Percentiles rank a stretch among this genome's conserved stretches.
Conservation (phyloP, 2,888 invertebrate species). For the Diadromus collaris region DNA sequence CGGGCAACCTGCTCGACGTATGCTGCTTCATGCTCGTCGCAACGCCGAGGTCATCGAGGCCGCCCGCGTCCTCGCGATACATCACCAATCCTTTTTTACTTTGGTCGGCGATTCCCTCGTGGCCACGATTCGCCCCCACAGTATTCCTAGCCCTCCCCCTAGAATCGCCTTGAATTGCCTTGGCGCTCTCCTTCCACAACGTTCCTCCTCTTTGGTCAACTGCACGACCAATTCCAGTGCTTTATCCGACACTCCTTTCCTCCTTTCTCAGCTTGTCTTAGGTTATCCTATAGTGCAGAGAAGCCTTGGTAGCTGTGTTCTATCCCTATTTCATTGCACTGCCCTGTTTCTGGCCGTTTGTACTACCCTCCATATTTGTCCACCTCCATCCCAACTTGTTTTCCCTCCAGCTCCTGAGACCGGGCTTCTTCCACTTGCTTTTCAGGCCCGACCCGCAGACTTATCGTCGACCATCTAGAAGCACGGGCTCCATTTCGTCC, state of each 20-base stretch:
- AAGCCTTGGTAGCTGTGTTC: slow-evolving; percentile 15
- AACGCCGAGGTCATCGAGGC: slow-evolving; percentile 76
- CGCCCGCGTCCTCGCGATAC: slow-evolving; percentile 76
- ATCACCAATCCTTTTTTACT: slow-evolving; percentile 68
- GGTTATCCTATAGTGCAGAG: slow-evolving; percentile 16
- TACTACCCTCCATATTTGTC: slow-evolving; percentile 37
- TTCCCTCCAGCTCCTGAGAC: slow-evolving; percentile 16
- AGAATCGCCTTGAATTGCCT: not conserved
- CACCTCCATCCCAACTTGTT: slow-evolving; percentile 30
- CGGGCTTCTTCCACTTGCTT: slow-evolving; percentile 32
- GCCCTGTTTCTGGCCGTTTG: slow-evolving; percentile 19
- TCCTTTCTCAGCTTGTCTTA: slow-evolving; percentile 5
- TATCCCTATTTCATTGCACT: slow-evolving; percentile 17
- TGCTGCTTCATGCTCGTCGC: slow-evolving; percentile 79
- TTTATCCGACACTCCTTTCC: not conserved
- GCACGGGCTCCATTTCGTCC: slow-evolving; percentile 43
- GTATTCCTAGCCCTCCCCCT: slow-evolving; percentile 7
- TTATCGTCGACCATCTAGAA: slow-evolving; percentile 41
- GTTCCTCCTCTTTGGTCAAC: slow-evolving; percentile 2
- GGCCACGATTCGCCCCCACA: slow-evolving; percentile 35
- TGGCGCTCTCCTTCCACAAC: not conserved
- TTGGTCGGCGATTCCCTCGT: slow-evolving; percentile 50
- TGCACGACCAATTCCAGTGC: not conserved
- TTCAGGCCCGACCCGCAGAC: slow-evolving; percentile 24
- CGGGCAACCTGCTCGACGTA: slow-evolving; percentile 74